Percentiles rank a stretch among this genome's conserved stretches.
phyloP scores from a whole-genome alignment of 2,888 invertebrate species.

The Drosophila siamana region DNA sequence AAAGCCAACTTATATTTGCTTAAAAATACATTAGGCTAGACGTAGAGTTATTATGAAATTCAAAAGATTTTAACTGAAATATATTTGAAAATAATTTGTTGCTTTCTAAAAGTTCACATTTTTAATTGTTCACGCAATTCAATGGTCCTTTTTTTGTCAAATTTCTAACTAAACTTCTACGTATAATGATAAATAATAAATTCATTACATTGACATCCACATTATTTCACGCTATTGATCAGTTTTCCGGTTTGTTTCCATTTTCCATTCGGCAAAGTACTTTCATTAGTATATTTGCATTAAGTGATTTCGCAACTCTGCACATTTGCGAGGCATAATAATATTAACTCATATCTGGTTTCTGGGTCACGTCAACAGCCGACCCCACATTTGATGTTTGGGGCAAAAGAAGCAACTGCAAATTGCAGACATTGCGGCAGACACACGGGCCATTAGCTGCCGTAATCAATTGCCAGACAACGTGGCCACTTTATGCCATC shows the following conservation, averaged over 20 bases:
- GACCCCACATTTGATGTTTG: slow-evolving; percentile 57
- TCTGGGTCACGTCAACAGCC: slow-evolving; percentile 52
- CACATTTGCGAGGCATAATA: slow-evolving; percentile 30
- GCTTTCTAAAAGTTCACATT: too few relatives aligned
- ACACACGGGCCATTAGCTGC: slow-evolving; percentile 58
- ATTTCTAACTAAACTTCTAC: too few relatives aligned
- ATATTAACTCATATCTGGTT: slow-evolving; percentile 42
- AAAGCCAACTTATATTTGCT: slow-evolving; percentile 56
- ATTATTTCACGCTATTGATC: neutral
- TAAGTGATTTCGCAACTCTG: slow-evolving; percentile 25
- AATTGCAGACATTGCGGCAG: slow-evolving; percentile 59
- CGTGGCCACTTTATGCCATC: slow-evolving; percentile 41
- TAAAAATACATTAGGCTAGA: slow-evolving; percentile 47
- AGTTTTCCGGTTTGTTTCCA: neutral
- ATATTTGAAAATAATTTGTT: too few relatives aligned
- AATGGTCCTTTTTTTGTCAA: too few relatives aligned
- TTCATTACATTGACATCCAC: too few relatives aligned
- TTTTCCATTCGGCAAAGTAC: slow-evolving; percentile 5
- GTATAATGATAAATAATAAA: too few relatives aligned
- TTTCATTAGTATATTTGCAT: slow-evolving; percentile 10
- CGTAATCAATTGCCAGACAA: slow-evolving; percentile 69
- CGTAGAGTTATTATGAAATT: too few relatives aligned
- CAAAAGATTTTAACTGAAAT: too few relatives aligned
- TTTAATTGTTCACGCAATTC: too few relatives aligned
- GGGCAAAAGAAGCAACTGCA: slow-evolving; percentile 1